Conservation (phyloP, 2,113 vertebrate genomes). For the Pseudorectes ferrugineus region DNA sequence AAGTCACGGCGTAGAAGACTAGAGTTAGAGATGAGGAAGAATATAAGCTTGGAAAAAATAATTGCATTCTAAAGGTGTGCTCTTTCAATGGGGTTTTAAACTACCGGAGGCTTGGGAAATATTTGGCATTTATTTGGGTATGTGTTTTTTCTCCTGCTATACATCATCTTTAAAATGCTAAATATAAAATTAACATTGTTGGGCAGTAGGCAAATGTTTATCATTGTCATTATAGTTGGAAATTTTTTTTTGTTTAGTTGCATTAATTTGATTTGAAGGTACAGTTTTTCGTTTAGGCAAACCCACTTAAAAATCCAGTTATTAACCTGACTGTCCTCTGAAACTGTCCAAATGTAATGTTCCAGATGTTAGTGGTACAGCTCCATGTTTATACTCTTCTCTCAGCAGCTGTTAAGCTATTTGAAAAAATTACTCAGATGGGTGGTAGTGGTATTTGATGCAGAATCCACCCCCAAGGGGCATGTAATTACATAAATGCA, state of each 20-base stretch:
- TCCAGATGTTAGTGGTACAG: conserved; percentile 34
- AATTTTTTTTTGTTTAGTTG: not conserved
- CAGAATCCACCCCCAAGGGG: conserved; percentile 33
- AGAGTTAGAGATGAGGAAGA: not conserved
- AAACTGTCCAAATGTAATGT: not conserved
- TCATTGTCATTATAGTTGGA: not conserved
- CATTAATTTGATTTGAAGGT: not conserved
- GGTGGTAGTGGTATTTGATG: conserved; percentile 69
- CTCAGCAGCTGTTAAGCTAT: conserved; percentile 68
- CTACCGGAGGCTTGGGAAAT: not conserved
- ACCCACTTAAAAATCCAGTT: not conserved
- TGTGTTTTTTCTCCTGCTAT: not conserved
- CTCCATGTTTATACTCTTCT: conserved; percentile 50
- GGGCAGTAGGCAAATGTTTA: not conserved
- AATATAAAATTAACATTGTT: not conserved
- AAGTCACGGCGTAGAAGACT: not conserved
- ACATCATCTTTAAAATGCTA: not conserved
- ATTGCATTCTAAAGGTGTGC: not conserved
- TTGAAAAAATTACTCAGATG: conserved; percentile 74
- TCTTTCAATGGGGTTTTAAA: not conserved
- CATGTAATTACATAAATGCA: conserved; percentile 47
- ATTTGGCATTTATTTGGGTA: not conserved
- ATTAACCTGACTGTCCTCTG: not conserved
- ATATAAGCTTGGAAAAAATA: not conserved
- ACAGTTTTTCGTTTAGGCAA: not conserved